Percentiles rank a stretch among this genome's conserved stretches.
These are phyloP conservation scores for Tachina lurida DNA, from an alignment of 2,888 invertebrate species.

Conservation along the genomic window DNA sequence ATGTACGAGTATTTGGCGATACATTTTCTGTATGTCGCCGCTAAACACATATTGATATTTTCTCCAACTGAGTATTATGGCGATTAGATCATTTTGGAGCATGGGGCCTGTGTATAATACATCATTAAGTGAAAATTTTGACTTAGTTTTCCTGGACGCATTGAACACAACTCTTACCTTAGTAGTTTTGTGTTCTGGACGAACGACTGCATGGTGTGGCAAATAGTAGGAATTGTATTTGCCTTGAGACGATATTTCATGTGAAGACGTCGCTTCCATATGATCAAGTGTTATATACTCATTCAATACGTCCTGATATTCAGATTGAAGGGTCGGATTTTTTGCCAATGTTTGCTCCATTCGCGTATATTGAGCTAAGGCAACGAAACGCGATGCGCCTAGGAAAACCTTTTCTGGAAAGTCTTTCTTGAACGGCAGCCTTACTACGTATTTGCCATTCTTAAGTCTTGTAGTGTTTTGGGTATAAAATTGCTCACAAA, in stretches of 20 bases:
- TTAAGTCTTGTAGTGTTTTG: neutral
- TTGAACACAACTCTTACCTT: neutral
- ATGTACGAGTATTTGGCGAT: too few species aligned
- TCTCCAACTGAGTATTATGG: neutral
- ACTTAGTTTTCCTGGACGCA: neutral
- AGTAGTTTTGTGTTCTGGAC: constrained; percentile 1
- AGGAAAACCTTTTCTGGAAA: too few species aligned
- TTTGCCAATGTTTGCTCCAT: neutral
- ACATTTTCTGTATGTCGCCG: too few species aligned
- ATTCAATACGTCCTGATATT: neutral
- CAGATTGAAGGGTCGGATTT: neutral
- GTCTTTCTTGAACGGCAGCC: too few species aligned
- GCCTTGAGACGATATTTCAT: too few species aligned
- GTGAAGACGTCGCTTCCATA: too few species aligned
- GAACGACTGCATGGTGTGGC: too few species aligned
- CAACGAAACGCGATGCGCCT: too few species aligned
- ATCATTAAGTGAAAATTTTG: neutral
- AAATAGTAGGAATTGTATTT: too few species aligned
- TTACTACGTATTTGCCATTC: neutral
- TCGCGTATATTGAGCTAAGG: too few species aligned
- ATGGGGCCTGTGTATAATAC: neutral
- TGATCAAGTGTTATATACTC: too few species aligned
- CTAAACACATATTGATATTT: too few species aligned
- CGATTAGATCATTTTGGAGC: neutral
- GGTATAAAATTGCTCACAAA: neutral